Conservation (phyloP, 2,113 vertebrate species). For the Percina caprodes region DNA sequence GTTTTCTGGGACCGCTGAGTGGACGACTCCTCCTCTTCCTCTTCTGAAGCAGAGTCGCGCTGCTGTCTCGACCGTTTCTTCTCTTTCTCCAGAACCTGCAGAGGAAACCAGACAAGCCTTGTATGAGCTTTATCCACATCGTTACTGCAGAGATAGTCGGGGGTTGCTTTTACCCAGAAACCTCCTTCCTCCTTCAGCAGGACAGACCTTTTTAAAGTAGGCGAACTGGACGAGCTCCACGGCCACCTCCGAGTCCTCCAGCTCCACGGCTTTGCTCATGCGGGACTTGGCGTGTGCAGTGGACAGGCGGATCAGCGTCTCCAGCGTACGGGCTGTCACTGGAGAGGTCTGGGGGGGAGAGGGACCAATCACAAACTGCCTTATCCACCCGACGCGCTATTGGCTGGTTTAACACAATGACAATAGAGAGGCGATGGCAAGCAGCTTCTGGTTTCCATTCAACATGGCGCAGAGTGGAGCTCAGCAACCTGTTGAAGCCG, state of each 20-base stretch:
- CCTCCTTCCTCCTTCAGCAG: background rate
- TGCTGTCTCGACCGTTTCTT: conserved; percentile 90
- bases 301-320: conserved; percentile 96
- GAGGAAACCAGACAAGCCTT: background rate
- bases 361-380: too few species aligned
- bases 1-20: conserved; percentile 77
- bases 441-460: too few species aligned
- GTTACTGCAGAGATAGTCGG: background rate
- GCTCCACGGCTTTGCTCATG: conserved; percentile 93
- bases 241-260: conserved; percentile 92
- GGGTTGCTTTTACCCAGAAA: too few species aligned
- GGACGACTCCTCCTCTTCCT: conserved; percentile 79
- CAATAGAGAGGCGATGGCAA: too few species aligned
- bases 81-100: conserved; percentile 95
- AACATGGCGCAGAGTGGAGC: too few species aligned
- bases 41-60: conserved; percentile 81
- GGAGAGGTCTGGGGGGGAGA: conserved; percentile 89
- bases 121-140: background rate
- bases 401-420: too few species aligned
- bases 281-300: conserved; percentile 96
- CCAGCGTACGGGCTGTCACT: conserved; percentile 92
- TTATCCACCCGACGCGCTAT: too few species aligned
- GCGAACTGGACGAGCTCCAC: conserved; percentile 96
- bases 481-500: too few species aligned
- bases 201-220: conserved; percentile 95